Evolutionary conservation across 2,888 invertebrate species (phyloP).

Genomic region (Xanthorhoe spadicearia): DNA sequence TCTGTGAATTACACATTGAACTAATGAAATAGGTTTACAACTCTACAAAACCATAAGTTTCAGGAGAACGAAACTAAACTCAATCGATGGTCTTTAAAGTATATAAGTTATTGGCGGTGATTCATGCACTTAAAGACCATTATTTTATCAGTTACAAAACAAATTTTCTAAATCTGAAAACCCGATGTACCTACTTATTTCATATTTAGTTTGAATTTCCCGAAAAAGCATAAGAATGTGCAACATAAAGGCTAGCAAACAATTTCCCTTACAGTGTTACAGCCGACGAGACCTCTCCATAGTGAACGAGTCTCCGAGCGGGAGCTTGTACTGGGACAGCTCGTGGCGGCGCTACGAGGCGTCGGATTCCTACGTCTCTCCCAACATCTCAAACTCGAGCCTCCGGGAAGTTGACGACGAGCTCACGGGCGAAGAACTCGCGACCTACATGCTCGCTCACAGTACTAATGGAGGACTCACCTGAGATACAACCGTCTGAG

Average conservation of each 20-base stretch:
- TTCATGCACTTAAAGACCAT: no score
- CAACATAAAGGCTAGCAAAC: not conserved
- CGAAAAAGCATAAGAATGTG: no score
- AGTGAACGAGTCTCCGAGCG: conserved; percentile 71
- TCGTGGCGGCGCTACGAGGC: conserved; percentile 65
- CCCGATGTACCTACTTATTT: not conserved
- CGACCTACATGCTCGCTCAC: conserved; percentile 89
- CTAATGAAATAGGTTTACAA: no score
- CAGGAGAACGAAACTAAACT: no score
- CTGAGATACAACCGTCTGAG: conserved; percentile 70
- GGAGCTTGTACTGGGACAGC: conserved; percentile 69
- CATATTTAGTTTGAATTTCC: no score
- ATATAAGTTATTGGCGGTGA: no score
- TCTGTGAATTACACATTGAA: not conserved
- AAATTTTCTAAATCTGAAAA: no score
- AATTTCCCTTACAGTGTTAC: conserved; percentile 60
- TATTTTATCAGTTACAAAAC: no score
- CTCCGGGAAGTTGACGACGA: conserved; percentile 90
- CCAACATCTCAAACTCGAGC: conserved; percentile 90
- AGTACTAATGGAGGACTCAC: conserved; percentile 72
- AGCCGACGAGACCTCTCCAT: conserved; percentile 68
- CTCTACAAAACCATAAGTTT: no score
- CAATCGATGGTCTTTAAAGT: no score
- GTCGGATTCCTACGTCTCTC: conserved; percentile 77
- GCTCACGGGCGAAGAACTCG: conserved; percentile 87